phyloP scores from a whole-genome alignment of 1,140 invertebrate species.

The Tyrophagus putrescentiae region DNA sequence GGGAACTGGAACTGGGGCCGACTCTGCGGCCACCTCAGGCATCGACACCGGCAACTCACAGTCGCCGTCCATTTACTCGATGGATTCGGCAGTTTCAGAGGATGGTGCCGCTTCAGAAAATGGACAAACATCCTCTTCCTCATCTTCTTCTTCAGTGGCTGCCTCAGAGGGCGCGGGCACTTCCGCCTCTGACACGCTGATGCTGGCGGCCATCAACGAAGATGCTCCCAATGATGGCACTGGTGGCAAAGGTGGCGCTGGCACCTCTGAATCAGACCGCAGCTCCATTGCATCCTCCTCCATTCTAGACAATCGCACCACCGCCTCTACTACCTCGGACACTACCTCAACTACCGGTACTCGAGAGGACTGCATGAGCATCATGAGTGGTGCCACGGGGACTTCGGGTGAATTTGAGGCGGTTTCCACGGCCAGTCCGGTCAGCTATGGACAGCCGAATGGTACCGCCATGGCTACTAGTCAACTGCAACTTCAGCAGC shows the following conservation, averaged over 20 bases:
- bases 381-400: conserved; percentile 7
- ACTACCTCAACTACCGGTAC: conserved; percentile 6
- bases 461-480: too few relatives aligned
- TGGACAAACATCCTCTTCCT: too few relatives aligned
- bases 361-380: conserved; percentile 1
- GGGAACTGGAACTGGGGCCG: not conserved
- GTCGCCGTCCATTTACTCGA: conserved; percentile 2
- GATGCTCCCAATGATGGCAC: not conserved
- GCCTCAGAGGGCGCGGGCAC: not conserved
- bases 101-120: too few relatives aligned
- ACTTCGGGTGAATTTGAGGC: conserved; percentile 8
- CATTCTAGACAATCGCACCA: conserved; percentile 9
- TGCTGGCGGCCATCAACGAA: conserved; percentile 14
- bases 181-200: conserved; percentile 7
- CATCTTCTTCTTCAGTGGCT: too few relatives aligned
- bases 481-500: conserved; percentile 36
- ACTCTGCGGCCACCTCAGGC: not conserved
- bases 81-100: conserved; percentile 4
- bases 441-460: too few relatives aligned
- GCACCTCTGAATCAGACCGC: not conserved
- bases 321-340: not conserved
- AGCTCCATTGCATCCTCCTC: conserved; percentile 3
- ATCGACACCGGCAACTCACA: not conserved
- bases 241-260: not conserved
- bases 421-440: conserved; percentile 37